These are phyloP conservation scores for Protobothrops mucrosquamatus DNA, from an alignment of 2,113 vertebrate genomes.

Conservation along the genomic window DNA sequence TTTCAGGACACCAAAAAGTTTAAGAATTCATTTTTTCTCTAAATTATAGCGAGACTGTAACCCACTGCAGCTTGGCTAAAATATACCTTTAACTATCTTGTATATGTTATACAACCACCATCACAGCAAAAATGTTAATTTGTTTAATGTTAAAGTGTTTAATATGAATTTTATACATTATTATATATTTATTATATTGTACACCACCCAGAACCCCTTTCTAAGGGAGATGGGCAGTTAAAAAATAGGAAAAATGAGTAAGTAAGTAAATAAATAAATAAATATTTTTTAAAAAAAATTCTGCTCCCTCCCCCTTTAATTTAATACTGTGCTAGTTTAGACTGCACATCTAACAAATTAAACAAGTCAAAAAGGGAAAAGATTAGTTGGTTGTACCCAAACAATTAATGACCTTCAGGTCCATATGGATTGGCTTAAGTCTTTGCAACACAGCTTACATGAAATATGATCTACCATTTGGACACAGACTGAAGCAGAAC, in stretches of 20 bases:
- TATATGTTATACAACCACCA: not conserved
- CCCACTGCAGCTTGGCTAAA: not conserved
- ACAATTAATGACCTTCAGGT: conserved; percentile 5
- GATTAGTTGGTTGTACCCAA: conserved; percentile 34
- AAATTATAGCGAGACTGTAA: not conserved
- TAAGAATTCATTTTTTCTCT: too few species aligned
- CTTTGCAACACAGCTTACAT: not conserved
- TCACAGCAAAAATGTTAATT: too few species aligned
- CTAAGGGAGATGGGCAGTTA: not conserved
- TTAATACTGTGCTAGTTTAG: not conserved
- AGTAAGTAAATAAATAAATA: too few species aligned
- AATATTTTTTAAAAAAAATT: not conserved
- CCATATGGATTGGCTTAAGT: conserved; percentile 9
- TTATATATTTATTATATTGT: not conserved
- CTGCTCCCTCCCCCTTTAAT: not conserved
- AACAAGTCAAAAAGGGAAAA: conserved; percentile 25
- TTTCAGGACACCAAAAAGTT: not conserved
- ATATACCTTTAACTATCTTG: not conserved
- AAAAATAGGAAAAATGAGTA: not conserved
- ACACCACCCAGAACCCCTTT: not conserved
- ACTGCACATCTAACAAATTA: conserved; percentile 33
- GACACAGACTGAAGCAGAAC: conserved; percentile 24
- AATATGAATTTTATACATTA: not conserved
- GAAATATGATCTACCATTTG: not conserved
- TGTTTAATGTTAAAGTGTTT: not conserved